Conservation (phyloP, 2,113 vertebrate species). For the Plectropomus leopardus region DNA sequence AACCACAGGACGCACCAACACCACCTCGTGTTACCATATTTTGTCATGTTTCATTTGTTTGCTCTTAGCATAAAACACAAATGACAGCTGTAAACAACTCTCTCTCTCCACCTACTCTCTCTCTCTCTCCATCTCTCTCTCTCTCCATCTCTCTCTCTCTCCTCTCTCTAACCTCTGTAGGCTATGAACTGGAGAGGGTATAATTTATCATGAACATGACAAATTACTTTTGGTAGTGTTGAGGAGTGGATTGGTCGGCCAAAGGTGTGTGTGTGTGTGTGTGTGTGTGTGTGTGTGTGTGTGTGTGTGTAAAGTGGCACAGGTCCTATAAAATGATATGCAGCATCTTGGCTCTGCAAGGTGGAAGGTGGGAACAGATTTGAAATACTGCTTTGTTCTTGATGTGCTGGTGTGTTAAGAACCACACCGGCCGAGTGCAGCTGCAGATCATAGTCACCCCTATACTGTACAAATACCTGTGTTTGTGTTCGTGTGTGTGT, state of each 20-base stretch:
- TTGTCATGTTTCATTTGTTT: conserved; percentile 72
- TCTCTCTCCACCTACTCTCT: neutral
- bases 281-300: conserved; percentile 22
- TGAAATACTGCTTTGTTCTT: conserved; percentile 60
- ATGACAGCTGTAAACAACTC: conserved; percentile 71
- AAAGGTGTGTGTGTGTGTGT: conserved; percentile 11
- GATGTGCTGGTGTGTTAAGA: conserved; percentile 42
- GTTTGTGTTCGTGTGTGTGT: neutral
- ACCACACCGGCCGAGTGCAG: conserved; percentile 19
- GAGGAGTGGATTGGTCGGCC: conserved; percentile 47
- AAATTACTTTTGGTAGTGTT: conserved; percentile 75
- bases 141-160: conserved; percentile 19
- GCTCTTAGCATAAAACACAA: conserved; percentile 59
- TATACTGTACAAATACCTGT: conserved; percentile 1
- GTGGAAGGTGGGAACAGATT: conserved; percentile 57
- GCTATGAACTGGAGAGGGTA: conserved; percentile 72
- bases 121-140: neutral
- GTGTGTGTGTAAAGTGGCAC: conserved; percentile 24
- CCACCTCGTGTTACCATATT: conserved; percentile 56
- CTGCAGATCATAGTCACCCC: conserved; percentile 52
- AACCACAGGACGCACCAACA: conserved; percentile 24
- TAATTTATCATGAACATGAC: conserved; percentile 83
- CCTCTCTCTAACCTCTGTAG: conserved; percentile 45
- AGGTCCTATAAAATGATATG: conserved; percentile 60
- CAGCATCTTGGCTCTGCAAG: conserved; percentile 51